Base-by-base conservation (phyloP, 2,888 invertebrate species). In the Caenorhabditis uteleia region DNA sequence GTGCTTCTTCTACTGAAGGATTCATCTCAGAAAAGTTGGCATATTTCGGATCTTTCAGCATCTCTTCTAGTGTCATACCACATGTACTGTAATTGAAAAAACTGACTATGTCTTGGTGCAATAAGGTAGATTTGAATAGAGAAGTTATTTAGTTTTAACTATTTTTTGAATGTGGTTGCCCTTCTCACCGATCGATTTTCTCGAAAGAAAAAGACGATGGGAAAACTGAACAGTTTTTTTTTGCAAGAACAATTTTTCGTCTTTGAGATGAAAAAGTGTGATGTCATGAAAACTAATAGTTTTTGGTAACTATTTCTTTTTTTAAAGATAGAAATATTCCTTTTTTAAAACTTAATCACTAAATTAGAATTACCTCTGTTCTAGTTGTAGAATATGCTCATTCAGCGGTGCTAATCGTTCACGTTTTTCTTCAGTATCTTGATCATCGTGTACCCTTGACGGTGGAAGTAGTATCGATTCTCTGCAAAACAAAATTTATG, bases 31-130 rank as follows among this genome's bases (percentile, higher is more conserved):
- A 49, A 4, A 54, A 27, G 2, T 38, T 26, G 1, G 64, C 64
- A 27, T 54, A 64, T 2, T 39, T 43, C n/a, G 64, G 54, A 43
- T 64, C 45, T 25, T 58, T 49, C 5, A 64, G 39, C 18, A 64
- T 33, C 1, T 51, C 45, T 42, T 58, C 21, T 1, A 64, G 20
- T 0, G 42, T 40, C 36, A 48, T 39, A 14, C 48, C 48, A 48
- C 27, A 48, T 2, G 48, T n/a, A n/a, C n/a, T n/a, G 3, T 38
- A 29, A 6, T 25, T 25, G 12, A n/a, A n/a, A n/a, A 33, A 33
- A n/a, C n/a, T n/a, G n/a, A n/a, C n/a, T n/a, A n/a, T n/a, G n/a
- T n/a, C n/a, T n/a, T n/a, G n/a, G n/a, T n/a, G n/a, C n/a, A n/a
- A n/a, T n/a, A n/a, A n/a, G n/a, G n/a, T n/a, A 12, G 14, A 33